Evolutionary conservation across 2,888 invertebrate species (phyloP), one percentile per base, ranked within the genome.

Genomic region (Scelioninae gen. 1): DNA sequence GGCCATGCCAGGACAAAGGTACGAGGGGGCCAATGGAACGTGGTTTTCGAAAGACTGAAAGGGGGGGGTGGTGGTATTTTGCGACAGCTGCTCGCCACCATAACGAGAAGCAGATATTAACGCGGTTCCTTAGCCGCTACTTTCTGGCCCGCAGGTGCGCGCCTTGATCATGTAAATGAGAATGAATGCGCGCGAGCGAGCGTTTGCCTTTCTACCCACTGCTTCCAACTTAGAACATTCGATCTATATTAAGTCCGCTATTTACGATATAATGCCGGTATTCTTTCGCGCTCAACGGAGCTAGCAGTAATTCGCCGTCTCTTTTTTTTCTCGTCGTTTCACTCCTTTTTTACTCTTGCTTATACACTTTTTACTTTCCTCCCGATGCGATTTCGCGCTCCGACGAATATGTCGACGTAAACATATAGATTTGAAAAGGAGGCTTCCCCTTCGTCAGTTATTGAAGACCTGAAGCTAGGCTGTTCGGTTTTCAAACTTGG

Each of bases 41-140:
- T 75, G 78, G 83, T 75, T 71, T 56, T 16, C 7, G 38, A 49
- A 66, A 71, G 63, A 72, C 65, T 65, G 76, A 71, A 49, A 66
- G 63, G 78, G 76, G 81, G 84, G 79, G 38, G 62, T 65, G 66
- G 5, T n/a, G 43, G 23, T 23, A 23, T 75, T 75, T 84, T 83
- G 84, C 84, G 85, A 87, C 88, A 87, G 88, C 88, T 87, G 88
- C 87, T 86, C 72, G 85, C 87, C 87, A 85, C 86, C 86, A 87
- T 87, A 89, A 88, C 88, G 88, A 88, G 87, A 88, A 87, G 87
- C 86, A 88, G 86, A 88, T 89, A 88, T 86, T 86, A 85, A 86
- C 84, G 95, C 79, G 84, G 72, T 76, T 75, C 75, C 78, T 75
- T 51, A 68, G 76, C 76, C 55, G 84, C 65, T 71, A 66, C 82